Base-by-base conservation (phyloP, 2,888 invertebrate genomes). In the Drosophila paramelanica region DNA sequence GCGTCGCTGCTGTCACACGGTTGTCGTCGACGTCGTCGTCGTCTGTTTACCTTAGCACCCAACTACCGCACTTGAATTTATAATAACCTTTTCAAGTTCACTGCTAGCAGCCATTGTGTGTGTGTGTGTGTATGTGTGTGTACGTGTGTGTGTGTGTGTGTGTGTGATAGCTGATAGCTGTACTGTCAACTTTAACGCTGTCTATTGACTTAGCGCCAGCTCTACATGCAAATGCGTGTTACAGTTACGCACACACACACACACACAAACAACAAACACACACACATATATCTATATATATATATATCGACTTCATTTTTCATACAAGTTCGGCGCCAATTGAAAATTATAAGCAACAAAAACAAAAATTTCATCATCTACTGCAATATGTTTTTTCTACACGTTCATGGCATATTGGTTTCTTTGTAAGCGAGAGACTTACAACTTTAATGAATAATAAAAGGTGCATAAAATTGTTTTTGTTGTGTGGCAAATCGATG, bases 21-120 rank as follows among this genome's bases (percentile, higher is more conserved):
- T 72, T 56, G 62, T 42, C 64, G 47, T 38, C 57, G 60, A 46
- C 25, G 58, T 41, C 27, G 52, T n/a, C 65, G 62, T 61, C 57
- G 57, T 67, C 71, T 85, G 75, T 87, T 85, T 87, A 79, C 79
- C 73, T 83, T 87, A 81, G 76, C 82, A 69, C 76, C 75, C 74
- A 73, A 80, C 82, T 79, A 73, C 84, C 80, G 80, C 84, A 84
- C 88, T 88, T 86, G 85, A 88, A 86, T 82, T 69, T 74, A 75
- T 79, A 79, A 85, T 88, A 80, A 85, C 71, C 76, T 76, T 77
- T 77, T 83, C 86, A 86, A 86, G 86, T 85, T 88, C 88, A 85
- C 77, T 84, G 85, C 75, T 62, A 66, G 57, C 64, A 46, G 39
- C 58, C 13, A 17, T 4, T n/a, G 38, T 43, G 31, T 57, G 38